These are phyloP conservation scores for Brachionus sp. DNA, from an alignment of 1,140 invertebrate genomes.

Conservation along the genomic window DNA sequence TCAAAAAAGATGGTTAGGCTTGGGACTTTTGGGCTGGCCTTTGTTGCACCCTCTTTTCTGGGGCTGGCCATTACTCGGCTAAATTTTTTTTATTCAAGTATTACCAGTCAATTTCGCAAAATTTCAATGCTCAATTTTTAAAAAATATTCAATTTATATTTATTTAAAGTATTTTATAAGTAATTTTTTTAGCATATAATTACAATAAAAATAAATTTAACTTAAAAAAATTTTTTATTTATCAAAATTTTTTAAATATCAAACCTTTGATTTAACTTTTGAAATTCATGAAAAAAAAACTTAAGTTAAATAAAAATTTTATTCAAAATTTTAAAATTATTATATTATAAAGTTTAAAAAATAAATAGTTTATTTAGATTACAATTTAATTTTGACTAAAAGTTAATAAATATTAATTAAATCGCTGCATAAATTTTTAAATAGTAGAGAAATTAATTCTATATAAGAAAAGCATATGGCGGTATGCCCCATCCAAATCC, in stretches of 20 bases:
- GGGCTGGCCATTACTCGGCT: neutral
- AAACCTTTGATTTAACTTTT: neutral
- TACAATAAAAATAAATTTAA: neutral
- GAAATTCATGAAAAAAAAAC: neutral
- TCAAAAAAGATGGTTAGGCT: neutral
- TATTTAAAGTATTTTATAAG: neutral
- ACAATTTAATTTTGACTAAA: neutral
- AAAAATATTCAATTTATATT: neutral
- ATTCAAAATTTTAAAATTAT: neutral
- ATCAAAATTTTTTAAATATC: neutral
- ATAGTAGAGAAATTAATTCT: neutral
- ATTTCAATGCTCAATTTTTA: neutral
- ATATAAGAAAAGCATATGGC: neutral
- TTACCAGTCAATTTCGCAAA: neutral
- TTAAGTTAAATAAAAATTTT: neutral
- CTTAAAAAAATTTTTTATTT: neutral
- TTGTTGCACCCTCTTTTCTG: neutral
- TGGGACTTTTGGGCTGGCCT: neutral
- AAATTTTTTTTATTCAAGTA: neutral
- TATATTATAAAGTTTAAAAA: too few species aligned
- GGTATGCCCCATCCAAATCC: neutral
- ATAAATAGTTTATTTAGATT: too few species aligned
- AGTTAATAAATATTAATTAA: neutral
- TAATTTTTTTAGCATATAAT: neutral
- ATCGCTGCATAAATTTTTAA: neutral